Evolutionary conservation across 2,113 vertebrate genomes (phyloP).

Genomic region (Paratilapia polleni): DNA sequence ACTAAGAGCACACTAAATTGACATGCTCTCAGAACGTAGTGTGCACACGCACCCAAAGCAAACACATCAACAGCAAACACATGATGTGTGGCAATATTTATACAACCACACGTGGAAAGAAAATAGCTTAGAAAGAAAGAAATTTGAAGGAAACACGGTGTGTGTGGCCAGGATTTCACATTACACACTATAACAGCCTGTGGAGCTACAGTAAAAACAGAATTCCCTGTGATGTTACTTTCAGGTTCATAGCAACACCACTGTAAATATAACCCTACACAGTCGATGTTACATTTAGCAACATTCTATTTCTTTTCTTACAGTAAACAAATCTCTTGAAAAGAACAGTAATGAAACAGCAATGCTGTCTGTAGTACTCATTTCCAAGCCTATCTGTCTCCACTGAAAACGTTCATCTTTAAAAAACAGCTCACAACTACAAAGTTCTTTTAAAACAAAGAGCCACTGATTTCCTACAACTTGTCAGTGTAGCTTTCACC

Average conservation of each 20-base stretch:
- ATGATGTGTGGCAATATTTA: constrained; percentile 35
- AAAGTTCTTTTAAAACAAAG: neutral
- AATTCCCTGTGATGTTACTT: neutral
- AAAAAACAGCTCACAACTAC: neutral
- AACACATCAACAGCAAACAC: constrained; percentile 23
- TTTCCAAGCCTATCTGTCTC: neutral
- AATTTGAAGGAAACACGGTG: neutral
- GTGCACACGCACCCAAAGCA: constrained; percentile 8
- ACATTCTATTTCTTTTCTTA: neutral
- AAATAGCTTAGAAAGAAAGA: neutral
- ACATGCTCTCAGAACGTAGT: constrained; percentile 46
- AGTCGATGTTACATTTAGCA: neutral
- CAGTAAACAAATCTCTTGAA: neutral
- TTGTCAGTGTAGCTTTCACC: neutral
- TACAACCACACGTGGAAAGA: neutral
- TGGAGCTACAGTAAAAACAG: neutral
- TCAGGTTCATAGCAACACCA: neutral
- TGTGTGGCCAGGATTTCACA: neutral
- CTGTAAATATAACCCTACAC: neutral
- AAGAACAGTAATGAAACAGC: neutral
- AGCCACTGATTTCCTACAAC: neutral
- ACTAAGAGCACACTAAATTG: constrained; percentile 17
- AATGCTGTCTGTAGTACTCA: neutral
- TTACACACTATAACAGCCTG: neutral
- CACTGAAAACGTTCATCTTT: neutral